These are phyloP conservation scores for Zoanthus sociatus DNA, from an alignment of 92 coral and sea anemone genomes.

Conservation along the genomic window DNA sequence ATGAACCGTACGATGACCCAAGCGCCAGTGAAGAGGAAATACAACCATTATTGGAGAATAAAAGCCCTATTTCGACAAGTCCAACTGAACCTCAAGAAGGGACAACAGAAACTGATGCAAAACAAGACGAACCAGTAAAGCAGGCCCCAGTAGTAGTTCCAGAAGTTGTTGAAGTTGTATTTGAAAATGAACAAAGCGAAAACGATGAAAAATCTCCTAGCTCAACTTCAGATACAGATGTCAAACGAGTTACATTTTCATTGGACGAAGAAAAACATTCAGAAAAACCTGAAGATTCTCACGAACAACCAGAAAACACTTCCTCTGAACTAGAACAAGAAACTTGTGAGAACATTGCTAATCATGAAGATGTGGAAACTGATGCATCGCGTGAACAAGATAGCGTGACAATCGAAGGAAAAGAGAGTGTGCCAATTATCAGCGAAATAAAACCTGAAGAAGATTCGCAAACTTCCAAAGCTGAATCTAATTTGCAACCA, in stretches of 20 bases:
- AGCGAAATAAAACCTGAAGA: conserved; percentile 9
- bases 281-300: background rate
- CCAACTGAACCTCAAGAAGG: background rate
- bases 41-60: background rate
- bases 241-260: conserved; percentile 36
- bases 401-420: background rate
- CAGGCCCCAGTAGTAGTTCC: background rate
- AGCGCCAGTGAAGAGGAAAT: conserved; percentile 38
- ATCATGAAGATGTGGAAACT: background rate
- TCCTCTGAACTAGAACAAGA: background rate
- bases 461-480: background rate
- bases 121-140: background rate
- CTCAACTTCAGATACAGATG: background rate
- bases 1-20: conserved; percentile 20
- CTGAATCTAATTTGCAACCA: background rate
- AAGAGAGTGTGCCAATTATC: background rate
- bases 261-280: background rate
- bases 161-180: conserved; percentile 18
- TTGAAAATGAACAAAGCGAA: conserved; percentile 8
- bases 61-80: background rate
- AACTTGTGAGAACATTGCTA: background rate
- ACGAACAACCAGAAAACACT: background rate
- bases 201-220: background rate
- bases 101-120: background rate
- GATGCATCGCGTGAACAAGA: conserved; percentile 1